Percentiles rank a stretch among this genome's conserved stretches.
phyloP scores from a whole-genome alignment of 2,797 vertebrate genomes.

The Gobionotothen gibberifrons region DNA sequence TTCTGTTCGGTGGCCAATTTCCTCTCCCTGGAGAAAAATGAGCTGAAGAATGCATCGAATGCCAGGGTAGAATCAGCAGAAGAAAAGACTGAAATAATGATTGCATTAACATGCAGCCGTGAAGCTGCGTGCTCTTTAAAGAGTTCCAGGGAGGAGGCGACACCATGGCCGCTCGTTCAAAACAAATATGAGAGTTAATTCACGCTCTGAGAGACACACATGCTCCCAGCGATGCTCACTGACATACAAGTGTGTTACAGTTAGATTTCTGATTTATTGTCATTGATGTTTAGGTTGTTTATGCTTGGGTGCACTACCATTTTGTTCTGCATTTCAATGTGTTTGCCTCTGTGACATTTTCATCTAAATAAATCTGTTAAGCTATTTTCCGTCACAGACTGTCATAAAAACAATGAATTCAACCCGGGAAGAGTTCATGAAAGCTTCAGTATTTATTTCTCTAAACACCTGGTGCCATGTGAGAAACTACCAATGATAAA shows the following conservation, averaged over 20 bases:
- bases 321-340: neutral
- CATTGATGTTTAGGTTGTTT: constrained; percentile 11
- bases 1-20: constrained; percentile 58
- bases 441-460: constrained; percentile 12
- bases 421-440: constrained; percentile 8
- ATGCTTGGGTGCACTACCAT: constrained; percentile 21
- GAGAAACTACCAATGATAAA: too few species aligned
- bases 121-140: constrained; percentile 68
- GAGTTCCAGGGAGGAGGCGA: constrained; percentile 55
- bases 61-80: constrained; percentile 72
- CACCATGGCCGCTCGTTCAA: constrained; percentile 59
- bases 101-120: constrained; percentile 78
- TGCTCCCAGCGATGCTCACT: constrained; percentile 22
- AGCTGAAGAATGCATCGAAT: constrained; percentile 67
- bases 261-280: constrained; percentile 17
- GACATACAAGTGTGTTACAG: neutral
- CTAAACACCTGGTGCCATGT: constrained; percentile 1
- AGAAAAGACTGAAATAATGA: constrained; percentile 72
- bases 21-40: constrained; percentile 61
- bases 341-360: constrained; percentile 42
- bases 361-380: constrained; percentile 30
- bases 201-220: constrained; percentile 10
- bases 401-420: constrained; percentile 15
- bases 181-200: constrained; percentile 53
- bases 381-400: neutral